Conservation (phyloP, 2,113 vertebrate genomes). For the Nyctereutes procyonoides region DNA sequence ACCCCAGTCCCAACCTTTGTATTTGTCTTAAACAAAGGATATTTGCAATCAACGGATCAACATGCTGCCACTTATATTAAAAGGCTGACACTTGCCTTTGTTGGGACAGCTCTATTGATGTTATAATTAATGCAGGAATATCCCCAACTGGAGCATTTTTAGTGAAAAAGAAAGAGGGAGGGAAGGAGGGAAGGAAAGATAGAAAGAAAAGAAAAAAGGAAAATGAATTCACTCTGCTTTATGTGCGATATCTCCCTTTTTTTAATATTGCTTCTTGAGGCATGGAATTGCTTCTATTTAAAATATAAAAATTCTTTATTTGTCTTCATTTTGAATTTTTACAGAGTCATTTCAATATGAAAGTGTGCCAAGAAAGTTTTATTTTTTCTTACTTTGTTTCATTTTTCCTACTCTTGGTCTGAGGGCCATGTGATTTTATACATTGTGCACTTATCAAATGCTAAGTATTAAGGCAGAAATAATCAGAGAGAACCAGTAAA, state of each 20-base stretch:
- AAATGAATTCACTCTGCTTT: background rate
- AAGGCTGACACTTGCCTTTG: background rate
- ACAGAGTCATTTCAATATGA: background rate
- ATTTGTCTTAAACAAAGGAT: background rate
- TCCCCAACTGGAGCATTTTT: background rate
- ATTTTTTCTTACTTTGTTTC: background rate
- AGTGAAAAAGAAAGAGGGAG: background rate
- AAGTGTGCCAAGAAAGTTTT: background rate
- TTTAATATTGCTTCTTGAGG: slow-evolving; percentile 1
- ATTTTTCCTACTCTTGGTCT: background rate
- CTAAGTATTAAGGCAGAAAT: background rate
- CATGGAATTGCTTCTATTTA: background rate
- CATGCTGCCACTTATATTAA: background rate
- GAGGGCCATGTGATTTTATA: background rate
- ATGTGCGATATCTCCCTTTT: background rate
- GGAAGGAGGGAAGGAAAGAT: rapidly evolving
- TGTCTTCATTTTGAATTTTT: background rate
- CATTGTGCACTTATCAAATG: background rate
- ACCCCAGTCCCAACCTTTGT: background rate
- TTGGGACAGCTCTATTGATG: background rate
- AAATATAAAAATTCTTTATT: background rate
- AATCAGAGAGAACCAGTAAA: background rate
- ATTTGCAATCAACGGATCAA: background rate
- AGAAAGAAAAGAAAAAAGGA: background rate
- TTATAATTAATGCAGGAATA: background rate